A percentile compares a stretch with the other conserved stretches of the same genome.
Conservation (phyloP, 23 tunicate species). For the Phallusia fumigata region DNA sequence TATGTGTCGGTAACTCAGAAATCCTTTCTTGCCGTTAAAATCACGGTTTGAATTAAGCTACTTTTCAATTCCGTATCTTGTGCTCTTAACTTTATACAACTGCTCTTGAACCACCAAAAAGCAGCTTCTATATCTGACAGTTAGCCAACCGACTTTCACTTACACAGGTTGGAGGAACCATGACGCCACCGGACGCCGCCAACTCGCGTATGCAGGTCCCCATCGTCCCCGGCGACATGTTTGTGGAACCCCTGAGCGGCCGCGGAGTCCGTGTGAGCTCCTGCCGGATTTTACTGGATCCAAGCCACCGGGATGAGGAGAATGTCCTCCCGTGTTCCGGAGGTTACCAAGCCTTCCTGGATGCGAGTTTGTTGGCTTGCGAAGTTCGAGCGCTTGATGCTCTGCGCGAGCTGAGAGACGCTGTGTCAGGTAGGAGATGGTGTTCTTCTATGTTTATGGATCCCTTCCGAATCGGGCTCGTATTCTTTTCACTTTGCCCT, state of each 20-base stretch:
- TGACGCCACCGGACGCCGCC: constrained; percentile 42
- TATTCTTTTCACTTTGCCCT: no score
- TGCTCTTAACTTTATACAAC: background rate
- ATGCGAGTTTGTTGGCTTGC: constrained; percentile 49
- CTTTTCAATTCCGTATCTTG: no score
- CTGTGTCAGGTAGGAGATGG: constrained; percentile 41
- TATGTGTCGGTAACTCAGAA: no score
- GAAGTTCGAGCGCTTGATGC: constrained; percentile 58
- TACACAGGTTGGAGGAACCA: constrained; percentile 85
- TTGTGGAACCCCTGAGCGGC: constrained; percentile 83
- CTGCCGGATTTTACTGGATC: constrained; percentile 36
- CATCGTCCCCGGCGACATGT: constrained; percentile 58
- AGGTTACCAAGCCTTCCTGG: constrained; percentile 68
- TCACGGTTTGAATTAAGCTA: no score
- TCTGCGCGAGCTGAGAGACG: constrained; percentile 54
- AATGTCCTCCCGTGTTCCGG: constrained; percentile 69
- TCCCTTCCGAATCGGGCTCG: no score
- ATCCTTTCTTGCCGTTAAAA: no score
- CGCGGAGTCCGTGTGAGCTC: constrained; percentile 45
- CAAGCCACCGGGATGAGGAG: constrained; percentile 34
- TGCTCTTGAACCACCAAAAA: background rate
- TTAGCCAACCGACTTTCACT: no score
- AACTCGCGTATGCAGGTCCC: constrained; percentile 60
- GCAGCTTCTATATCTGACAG: background rate
- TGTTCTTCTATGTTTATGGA: background rate